Evolutionary conservation across 2,888 invertebrate genomes (phyloP).

Genomic region (Drosophila falleni): DNA sequence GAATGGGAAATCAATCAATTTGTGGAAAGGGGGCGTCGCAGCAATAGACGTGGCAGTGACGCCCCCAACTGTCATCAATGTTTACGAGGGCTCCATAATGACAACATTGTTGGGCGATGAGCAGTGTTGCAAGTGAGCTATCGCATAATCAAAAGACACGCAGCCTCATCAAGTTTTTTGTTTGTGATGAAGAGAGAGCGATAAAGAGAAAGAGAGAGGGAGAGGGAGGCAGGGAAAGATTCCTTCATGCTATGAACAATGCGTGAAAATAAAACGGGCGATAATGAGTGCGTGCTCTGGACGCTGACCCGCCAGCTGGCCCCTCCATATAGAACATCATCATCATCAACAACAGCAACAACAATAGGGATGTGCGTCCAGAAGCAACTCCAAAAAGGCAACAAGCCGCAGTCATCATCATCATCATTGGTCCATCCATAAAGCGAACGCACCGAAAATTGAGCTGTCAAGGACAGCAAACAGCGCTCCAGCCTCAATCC

Average conservation of each 20-base stretch:
- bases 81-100: slow-evolving; percentile 71
- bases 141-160: slow-evolving; percentile 74
- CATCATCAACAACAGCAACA: slow-evolving; percentile 32
- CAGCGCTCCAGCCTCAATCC: background rate
- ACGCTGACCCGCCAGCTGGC: slow-evolving; percentile 56
- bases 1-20: slow-evolving; percentile 49
- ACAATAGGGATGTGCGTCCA: slow-evolving; percentile 53
- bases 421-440: slow-evolving; percentile 37
- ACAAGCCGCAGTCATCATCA: slow-evolving; percentile 55
- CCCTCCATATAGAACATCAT: slow-evolving; percentile 33
- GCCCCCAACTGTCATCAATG: slow-evolving; percentile 69
- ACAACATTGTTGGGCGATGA: slow-evolving; percentile 48
- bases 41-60: slow-evolving; percentile 26
- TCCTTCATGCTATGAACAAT: slow-evolving; percentile 45
- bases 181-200: slow-evolving; percentile 13
- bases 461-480: slow-evolving; percentile 60
- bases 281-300: slow-evolving; percentile 70
- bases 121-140: slow-evolving; percentile 48
- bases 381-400: slow-evolving; percentile 61
- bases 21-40: slow-evolving; percentile 10
- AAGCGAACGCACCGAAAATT: slow-evolving; percentile 50
- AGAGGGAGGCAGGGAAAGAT: background rate
- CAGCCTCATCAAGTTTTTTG: slow-evolving; percentile 71
- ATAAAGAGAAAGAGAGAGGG: background rate
- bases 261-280: slow-evolving; percentile 69